Evolutionary conservation across 2,113 vertebrate genomes (phyloP).

Genomic region (Halcyon senegalensis): DNA sequence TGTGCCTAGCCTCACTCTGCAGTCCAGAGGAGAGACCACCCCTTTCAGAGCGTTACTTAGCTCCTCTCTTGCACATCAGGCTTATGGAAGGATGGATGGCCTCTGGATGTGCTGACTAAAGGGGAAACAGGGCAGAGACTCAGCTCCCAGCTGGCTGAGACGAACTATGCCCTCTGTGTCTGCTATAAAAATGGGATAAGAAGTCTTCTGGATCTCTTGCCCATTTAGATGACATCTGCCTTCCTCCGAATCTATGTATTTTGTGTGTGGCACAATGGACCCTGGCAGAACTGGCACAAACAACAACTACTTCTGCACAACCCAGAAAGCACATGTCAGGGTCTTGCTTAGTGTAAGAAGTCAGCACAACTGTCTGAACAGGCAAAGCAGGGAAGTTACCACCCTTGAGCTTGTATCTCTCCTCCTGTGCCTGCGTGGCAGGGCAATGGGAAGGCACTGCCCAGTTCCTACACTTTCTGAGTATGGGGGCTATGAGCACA

Average conservation of each 20-base stretch:
- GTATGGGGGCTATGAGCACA: background rate
- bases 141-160: background rate
- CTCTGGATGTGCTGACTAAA: background rate
- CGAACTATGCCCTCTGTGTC: background rate
- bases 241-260: background rate
- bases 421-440: background rate
- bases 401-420: background rate
- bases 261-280: background rate
- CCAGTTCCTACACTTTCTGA: background rate
- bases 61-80: background rate
- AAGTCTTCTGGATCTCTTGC: background rate
- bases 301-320: background rate
- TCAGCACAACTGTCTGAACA: background rate
- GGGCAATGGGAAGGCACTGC: background rate
- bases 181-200: background rate
- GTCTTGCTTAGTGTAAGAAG: background rate
- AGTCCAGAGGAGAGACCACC: background rate
- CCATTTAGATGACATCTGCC: background rate
- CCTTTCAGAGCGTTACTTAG: background rate
- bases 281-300: background rate
- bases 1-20: background rate
- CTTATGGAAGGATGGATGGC: background rate
- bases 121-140: background rate
- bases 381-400: background rate
- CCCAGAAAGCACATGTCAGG: background rate